Evolutionary conservation across 2,797 vertebrate genomes (phyloP), one percentile per base, ranked within the genome.

Genomic region (Australoheros facetus): DNA sequence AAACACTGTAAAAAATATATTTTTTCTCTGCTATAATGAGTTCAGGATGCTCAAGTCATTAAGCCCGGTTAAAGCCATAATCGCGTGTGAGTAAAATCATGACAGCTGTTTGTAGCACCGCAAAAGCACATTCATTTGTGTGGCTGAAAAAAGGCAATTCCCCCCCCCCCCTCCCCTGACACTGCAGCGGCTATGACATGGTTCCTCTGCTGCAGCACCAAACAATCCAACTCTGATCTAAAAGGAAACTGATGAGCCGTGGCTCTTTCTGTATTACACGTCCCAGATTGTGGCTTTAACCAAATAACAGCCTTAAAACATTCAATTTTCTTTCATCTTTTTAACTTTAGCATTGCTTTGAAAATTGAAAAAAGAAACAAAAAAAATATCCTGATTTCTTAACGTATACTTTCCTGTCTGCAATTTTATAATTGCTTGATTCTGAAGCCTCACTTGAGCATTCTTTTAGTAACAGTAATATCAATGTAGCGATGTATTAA

Each of bases 301-400:
- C 88, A 66, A 89, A 92, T 85, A 90, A 89, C 89, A 93, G 94
- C 94, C 93, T 95, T 94, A 95, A 95, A 91, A 91, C 84, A 86
- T 89, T 84, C 2, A 2, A 75, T 74, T 89, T 88, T 85, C 71
- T 85, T 92, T 86, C 0, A 77, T 89, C 30, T 90, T 92, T 92
- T 89, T 73, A 89, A 91, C 79, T 64, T 79, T 55, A 85, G 64
- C 76, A 54, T 89, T 89, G 86, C 87, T 90, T 91, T 92, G 78
- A 88, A 84, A 86, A 82, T 80, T 32, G 3, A 80, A 77, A 64
- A 75, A 32, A 66, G 17, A 23, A 17, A 59, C 37, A 71, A 77
- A 66, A 77, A 73, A 28, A 3, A 74, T 28, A 11, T 69, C 55
- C 56, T 80, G 74, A 74, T 88, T 89, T 90, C 88, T 85, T 85